These are phyloP conservation scores for Rhombomys opimus DNA, from an alignment of 2,113 vertebrate genomes.

Conservation along the genomic window DNA sequence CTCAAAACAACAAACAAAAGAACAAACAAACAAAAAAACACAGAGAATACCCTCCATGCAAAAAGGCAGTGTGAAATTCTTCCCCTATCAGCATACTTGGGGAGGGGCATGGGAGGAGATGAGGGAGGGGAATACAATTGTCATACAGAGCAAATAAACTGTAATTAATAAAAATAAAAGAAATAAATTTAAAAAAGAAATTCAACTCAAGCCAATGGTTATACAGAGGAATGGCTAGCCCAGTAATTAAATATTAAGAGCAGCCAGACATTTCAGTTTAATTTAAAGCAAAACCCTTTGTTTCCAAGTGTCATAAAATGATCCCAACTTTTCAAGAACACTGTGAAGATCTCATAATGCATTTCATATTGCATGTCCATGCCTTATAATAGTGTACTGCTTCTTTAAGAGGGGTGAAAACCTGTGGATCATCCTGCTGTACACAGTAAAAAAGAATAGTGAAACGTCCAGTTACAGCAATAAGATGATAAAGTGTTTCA, in stretches of 20 bases:
- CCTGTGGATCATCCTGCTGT: background rate
- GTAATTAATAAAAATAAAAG: too few relatives aligned
- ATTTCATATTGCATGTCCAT: background rate
- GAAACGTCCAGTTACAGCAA: background rate
- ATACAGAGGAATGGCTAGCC: background rate
- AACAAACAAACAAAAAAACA: background rate
- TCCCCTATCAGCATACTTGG: too few relatives aligned
- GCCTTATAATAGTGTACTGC: background rate
- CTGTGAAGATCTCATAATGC: background rate
- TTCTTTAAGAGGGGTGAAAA: background rate
- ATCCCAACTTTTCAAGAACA: constrained; percentile 12
- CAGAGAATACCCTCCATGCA: background rate
- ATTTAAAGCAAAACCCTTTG: background rate
- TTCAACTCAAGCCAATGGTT: background rate
- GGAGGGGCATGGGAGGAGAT: too few relatives aligned
- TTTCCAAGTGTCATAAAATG: background rate
- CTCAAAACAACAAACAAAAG: background rate
- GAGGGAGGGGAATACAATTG: too few relatives aligned
- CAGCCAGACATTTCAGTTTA: background rate
- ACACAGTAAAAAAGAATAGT: background rate
- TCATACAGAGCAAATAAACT: too few relatives aligned
- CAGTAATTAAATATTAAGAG: background rate
- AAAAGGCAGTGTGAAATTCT: background rate
- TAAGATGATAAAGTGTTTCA: background rate
- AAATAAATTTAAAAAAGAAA: background rate